Conservation (phyloP, 2,797 vertebrate species). For the Tenualosa ilisha region DNA sequence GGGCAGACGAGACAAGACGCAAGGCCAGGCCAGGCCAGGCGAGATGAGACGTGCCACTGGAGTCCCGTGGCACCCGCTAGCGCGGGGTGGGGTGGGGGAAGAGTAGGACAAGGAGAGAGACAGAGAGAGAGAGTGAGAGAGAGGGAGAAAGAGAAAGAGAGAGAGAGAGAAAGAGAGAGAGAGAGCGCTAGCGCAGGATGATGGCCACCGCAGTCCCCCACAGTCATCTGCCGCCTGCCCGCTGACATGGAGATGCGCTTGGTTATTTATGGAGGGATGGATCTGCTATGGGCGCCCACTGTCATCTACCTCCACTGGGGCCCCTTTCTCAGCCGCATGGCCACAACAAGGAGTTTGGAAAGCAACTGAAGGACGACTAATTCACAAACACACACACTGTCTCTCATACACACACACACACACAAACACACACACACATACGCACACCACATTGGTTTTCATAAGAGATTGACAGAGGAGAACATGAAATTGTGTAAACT, state of each 20-base stretch:
- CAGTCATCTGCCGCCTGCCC: conserved; percentile 15
- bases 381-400: conserved; percentile 2
- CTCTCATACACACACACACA: not conserved
- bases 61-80: conserved; percentile 5
- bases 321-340: not conserved
- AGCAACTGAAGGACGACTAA: not conserved
- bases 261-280: conserved; percentile 12
- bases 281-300: not conserved
- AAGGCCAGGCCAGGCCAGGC: not conserved
- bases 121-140: too few species aligned
- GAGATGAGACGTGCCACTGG: not conserved
- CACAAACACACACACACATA: not conserved
- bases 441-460: conserved; percentile 59
- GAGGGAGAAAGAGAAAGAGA: too few species aligned
- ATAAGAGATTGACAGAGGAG: too few species aligned
- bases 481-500: conserved; percentile 13
- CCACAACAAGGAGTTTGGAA: not conserved
- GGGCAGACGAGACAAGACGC: not conserved
- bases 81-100: not conserved
- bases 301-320: not conserved
- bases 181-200: not conserved
- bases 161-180: too few species aligned
- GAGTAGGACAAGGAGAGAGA: too few species aligned
- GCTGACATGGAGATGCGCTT: not conserved
- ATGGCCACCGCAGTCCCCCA: not conserved